Base-by-base conservation (phyloP, 2,797 vertebrate species). In the Bovichtus diacanthus region DNA sequence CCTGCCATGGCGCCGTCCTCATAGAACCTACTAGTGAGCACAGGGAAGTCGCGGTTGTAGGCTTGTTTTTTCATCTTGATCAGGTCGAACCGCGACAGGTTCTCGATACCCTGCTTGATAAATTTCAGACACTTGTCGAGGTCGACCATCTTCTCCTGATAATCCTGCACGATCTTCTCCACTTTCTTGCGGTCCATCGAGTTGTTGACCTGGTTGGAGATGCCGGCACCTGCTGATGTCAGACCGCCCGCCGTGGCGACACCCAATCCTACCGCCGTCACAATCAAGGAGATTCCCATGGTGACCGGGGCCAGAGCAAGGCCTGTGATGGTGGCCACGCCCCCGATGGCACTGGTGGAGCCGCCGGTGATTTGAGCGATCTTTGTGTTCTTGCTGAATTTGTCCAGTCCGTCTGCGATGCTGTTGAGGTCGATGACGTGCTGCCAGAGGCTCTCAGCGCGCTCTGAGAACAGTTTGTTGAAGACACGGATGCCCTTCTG, bases 401-500 rank as follows among this genome's bases (percentile, higher is more conserved):
- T 89, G 81, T 96, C 95, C 21, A 96, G 80, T 31, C 79, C 86
- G 1, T 96, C 94, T 0, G 95, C 94, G 7, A 96, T 94, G 83
- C 23, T 0, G 64, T 93, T 90, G 69, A 96, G 93, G 81, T 95
- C 91, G 0, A 95, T 95, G 87, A 96, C 91, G 29, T 96, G 95
- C 87, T 95, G 91, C 95, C 95, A 96, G 16, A 96, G 93, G 49
- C 82, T 91, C 88, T 95, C 95, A 0, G 94, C 94, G 0, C 93
- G 93, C 86, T 96, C 95, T 0, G 91, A 85, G 85, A 95, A 96
- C 43, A 96, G 93, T 63, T 95, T 95, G 85, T 95, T 94, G 85
- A 96, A 96, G 49, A 96, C 94, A 0, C 93, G 93, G 49, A 96
- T 95, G 13, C 94, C 94, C 34, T 95, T 95, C 82, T 94, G 94